Conservation (phyloP, 2,797 vertebrate species). For the Lemur catta region DNA sequence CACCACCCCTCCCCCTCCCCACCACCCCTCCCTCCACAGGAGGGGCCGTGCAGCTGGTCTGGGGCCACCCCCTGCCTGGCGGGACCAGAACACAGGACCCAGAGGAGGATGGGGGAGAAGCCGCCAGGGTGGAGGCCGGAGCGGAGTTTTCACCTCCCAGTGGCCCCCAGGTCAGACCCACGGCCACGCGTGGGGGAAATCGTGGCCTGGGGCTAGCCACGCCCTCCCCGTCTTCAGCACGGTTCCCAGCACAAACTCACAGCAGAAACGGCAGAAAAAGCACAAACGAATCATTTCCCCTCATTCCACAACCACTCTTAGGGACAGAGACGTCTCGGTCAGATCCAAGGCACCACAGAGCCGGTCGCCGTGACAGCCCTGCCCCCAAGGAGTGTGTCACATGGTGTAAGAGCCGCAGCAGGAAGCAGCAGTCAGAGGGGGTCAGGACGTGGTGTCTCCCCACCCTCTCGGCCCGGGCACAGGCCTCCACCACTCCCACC, state of each 20-base stretch:
- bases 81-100: background rate
- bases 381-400: rapidly evolving
- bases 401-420: rapidly evolving
- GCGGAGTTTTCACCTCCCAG: background rate
- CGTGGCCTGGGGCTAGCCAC: rapidly evolving
- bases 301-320: background rate
- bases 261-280: background rate
- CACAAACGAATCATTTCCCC: background rate
- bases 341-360: background rate
- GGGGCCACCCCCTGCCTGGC: background rate
- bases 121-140: too few species aligned
- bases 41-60: too few species aligned
- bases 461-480: too few species aligned
- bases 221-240: background rate
- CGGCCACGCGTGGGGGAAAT: rapidly evolving
- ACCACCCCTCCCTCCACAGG: too few species aligned
- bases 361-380: background rate
- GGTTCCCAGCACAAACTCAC: background rate
- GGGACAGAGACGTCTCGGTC: background rate
- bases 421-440: too few species aligned
- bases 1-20: too few species aligned
- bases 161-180: background rate
- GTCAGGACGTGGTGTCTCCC: too few species aligned
- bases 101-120: background rate
- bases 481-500: rapidly evolving